Evolutionary conservation across 2,797 vertebrate species (phyloP).

Genomic region (Crenichthys baileyi): DNA sequence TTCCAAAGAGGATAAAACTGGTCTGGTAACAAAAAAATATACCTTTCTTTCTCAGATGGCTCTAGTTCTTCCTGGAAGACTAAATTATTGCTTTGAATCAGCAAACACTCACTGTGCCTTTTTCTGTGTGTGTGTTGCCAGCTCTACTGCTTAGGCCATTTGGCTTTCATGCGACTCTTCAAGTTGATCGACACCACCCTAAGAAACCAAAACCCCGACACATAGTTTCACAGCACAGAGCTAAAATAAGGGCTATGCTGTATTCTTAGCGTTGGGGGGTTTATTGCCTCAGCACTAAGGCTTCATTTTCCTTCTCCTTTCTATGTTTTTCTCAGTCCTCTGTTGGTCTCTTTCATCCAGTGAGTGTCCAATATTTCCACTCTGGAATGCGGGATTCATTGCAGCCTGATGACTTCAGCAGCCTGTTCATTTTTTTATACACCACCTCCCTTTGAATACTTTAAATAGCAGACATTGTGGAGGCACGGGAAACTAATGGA

Average conservation of each 20-base stretch:
- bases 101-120: neutral
- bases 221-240: neutral
- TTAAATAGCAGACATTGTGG: constrained; percentile 56
- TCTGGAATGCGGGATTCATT: constrained; percentile 60
- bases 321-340: neutral
- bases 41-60: neutral
- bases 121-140: neutral
- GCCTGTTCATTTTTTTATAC: constrained; percentile 35
- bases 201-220: no score
- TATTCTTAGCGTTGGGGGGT: neutral
- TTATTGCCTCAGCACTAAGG: neutral
- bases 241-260: neutral
- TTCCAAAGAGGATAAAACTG: neutral
- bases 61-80: neutral
- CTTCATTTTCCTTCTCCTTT: neutral
- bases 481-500: constrained; percentile 18
- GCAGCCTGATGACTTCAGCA: constrained; percentile 71
- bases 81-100: neutral
- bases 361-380: constrained; percentile 57
- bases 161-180: neutral
- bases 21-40: neutral
- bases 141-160: neutral
- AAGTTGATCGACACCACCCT: neutral
- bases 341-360: constrained; percentile 6
- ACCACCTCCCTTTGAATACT: constrained; percentile 28